Evolutionary conservation across 2,797 vertebrate species (phyloP).

Genomic region (Stomatorhinus walkeri): DNA sequence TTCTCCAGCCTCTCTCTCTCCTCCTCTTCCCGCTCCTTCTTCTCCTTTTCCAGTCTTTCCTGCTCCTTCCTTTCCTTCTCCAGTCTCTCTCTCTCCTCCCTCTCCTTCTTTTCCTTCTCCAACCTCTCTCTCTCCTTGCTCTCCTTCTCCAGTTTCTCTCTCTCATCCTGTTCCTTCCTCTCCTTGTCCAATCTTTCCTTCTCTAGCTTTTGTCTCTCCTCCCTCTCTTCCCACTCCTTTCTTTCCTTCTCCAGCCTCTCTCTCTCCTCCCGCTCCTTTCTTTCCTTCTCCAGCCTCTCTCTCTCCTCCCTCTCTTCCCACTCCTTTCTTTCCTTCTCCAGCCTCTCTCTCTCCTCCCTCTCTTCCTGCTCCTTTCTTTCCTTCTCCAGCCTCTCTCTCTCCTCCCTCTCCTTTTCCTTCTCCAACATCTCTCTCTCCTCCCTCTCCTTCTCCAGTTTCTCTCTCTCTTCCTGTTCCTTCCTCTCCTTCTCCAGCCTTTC

Average conservation of each 20-base stretch:
- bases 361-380: not conserved
- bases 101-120: not conserved
- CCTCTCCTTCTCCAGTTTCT: not conserved
- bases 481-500: too few relatives aligned
- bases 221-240: constrained; percentile 11
- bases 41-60: constrained; percentile 16
- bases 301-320: too few relatives aligned
- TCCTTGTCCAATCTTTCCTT: too few relatives aligned
- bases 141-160: not conserved
- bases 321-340: too few relatives aligned
- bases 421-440: not conserved
- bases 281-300: too few relatives aligned
- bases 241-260: not conserved
- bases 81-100: constrained; percentile 1
- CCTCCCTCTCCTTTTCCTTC: not conserved
- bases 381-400: not conserved
- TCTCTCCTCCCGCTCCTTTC: not conserved
- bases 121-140: too few relatives aligned
- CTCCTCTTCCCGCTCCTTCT: not conserved
- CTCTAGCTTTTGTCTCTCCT: not conserved
- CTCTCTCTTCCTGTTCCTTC: not conserved
- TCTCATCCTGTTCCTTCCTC: not conserved
- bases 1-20: not conserved
- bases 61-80: not conserved
- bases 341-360: too few relatives aligned